Percentiles rank a stretch among this genome's conserved stretches.
Conservation (phyloP, 2,888 invertebrate genomes). For the Drosophila anomalata region DNA sequence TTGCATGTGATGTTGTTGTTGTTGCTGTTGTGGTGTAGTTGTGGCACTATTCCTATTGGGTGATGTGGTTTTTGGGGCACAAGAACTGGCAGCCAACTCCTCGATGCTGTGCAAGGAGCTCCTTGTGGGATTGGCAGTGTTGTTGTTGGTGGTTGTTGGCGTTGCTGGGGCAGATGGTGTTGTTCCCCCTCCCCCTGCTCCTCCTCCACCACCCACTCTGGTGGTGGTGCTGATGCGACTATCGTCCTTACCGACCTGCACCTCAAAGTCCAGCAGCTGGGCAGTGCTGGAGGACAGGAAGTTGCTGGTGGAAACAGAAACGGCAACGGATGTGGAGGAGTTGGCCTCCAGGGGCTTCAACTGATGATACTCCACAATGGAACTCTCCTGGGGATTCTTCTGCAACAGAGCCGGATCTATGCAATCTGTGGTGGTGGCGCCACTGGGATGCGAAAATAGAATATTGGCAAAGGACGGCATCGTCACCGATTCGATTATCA, state of each 20-base stretch:
- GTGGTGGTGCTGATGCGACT: constrained; percentile 45
- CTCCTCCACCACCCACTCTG: constrained; percentile 8
- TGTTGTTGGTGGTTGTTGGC: constrained; percentile 40
- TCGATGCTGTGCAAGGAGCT: constrained; percentile 72
- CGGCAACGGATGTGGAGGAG: constrained; percentile 11
- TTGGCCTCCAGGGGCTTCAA: constrained; percentile 55
- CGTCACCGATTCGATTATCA: constrained; percentile 64
- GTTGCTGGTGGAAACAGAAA: constrained; percentile 44
- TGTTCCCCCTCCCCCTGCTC: not conserved
- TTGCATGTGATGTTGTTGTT: constrained; percentile 49
- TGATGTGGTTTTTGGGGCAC: constrained; percentile 48
- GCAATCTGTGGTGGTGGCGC: constrained; percentile 21
- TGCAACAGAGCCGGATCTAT: constrained; percentile 42
- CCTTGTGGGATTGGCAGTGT: constrained; percentile 43
- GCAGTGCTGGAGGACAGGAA: constrained; percentile 60
- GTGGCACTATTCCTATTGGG: constrained; percentile 35
- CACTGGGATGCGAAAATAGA: constrained; percentile 52
- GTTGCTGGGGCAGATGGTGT: constrained; percentile 38
- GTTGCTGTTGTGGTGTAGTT: constrained; percentile 51
- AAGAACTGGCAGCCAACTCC: constrained; percentile 71
- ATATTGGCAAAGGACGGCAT: constrained; percentile 71
- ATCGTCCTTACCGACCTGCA: constrained; percentile 42
- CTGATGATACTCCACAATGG: constrained; percentile 65
- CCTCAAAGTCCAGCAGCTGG: constrained; percentile 65
- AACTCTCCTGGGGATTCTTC: constrained; percentile 31